Base-by-base conservation (phyloP, 2,797 vertebrate species). In the Dermochelys coriacea region DNA sequence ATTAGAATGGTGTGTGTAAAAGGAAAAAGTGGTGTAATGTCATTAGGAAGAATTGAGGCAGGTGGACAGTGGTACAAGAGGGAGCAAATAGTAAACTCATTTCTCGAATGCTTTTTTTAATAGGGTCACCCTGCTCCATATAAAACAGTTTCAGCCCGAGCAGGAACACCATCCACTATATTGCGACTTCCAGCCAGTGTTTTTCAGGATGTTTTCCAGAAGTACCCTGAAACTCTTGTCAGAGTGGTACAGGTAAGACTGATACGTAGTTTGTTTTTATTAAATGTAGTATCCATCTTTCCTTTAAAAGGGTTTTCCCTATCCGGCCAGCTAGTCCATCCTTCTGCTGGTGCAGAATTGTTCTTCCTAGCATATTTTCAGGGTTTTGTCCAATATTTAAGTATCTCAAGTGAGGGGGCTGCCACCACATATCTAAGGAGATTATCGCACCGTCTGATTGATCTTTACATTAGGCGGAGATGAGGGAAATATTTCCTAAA, bases 171-270 rank as follows among this genome's bases (percentile, higher is more conserved):
- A 0, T 98, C 99, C 96, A 99, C 99, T 0, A 95, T 99, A 23
- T 97, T 99, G 89, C 98, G 98, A 19, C 99, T 99, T 11, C 99
- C 99, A 21, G 99, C 99, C 2, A 97, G 96, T 45, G 99, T 99
- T 23, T 99, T 99, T 61, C 98, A 99, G 80, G 98, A 99, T 0
- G 98, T 99, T 31, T 99, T 99, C 97, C 98, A 99, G 80, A 99
- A 99, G 91, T 99, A 99, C 19, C 99, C 99, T 0, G 99, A 99
- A 85, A 99, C 99, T 19, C 98, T 99, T 23, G 98, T 99, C 37
- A 98, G 99, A 37, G 99, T 99, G 51, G 98, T 99, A 5, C 99
- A 99, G 99, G 99, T 99, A 93, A 96, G 97, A 27, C 41, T 77
- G 27, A 77, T 77, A 3, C 49, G 45, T 29, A 49, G 15, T 25